Evolutionary conservation across 2,797 vertebrate species (phyloP).

Genomic region (Sebastes itinus): DNA sequence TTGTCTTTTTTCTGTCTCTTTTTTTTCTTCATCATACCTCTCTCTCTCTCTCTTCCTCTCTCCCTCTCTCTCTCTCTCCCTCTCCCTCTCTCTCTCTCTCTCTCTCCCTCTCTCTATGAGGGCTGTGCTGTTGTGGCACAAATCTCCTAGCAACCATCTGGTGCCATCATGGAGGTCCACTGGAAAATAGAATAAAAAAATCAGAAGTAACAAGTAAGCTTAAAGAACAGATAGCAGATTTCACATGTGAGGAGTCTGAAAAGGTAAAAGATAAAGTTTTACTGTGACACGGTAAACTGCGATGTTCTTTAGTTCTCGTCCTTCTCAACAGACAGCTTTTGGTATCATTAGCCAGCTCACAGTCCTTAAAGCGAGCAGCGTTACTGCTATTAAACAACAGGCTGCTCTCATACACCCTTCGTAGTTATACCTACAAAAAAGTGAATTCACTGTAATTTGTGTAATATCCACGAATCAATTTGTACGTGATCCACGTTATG

Average conservation of each 20-base stretch:
- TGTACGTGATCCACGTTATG: accelerated
- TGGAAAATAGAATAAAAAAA: slow-evolving; percentile 2
- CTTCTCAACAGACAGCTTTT: too few species aligned
- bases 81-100: neutral
- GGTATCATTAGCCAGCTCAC: too few species aligned
- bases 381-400: too few species aligned
- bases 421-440: too few species aligned
- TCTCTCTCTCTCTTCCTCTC: slow-evolving; percentile 21
- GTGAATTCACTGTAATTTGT: too few species aligned
- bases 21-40: slow-evolving; percentile 21
- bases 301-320: neutral
- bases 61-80: neutral
- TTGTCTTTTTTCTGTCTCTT: slow-evolving; percentile 30
- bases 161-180: slow-evolving; percentile 20
- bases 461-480: too few species aligned
- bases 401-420: too few species aligned
- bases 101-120: slow-evolving; percentile 29
- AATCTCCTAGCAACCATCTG: slow-evolving; percentile 37
- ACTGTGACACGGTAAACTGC: neutral
- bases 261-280: neutral
- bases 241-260: neutral
- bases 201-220: neutral
- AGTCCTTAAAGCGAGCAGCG: too few species aligned
- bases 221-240: neutral
- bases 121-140: slow-evolving; percentile 29